Conservation (phyloP, 2,113 vertebrate genomes). For the Hippocampus barbouri region DNA sequence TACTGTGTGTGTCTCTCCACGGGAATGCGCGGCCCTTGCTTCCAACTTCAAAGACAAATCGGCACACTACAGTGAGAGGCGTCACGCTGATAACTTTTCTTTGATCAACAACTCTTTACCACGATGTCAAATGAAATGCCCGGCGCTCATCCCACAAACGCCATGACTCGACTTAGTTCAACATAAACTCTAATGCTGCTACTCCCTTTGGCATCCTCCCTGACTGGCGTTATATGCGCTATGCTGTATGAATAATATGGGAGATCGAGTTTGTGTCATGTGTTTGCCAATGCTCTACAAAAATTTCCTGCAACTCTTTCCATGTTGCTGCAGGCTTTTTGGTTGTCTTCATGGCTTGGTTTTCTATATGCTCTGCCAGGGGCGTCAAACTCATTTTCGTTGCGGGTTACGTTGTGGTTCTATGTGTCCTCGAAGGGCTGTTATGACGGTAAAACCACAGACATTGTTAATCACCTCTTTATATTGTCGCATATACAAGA, state of each 20-base stretch:
- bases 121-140: conserved; percentile 52
- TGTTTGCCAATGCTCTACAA: background rate
- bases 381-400: too few relatives aligned
- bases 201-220: background rate
- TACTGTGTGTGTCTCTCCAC: background rate
- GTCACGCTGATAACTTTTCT: conserved; percentile 60
- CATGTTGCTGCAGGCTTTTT: too few relatives aligned
- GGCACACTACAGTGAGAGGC: conserved; percentile 40
- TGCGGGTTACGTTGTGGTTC: too few relatives aligned
- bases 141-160: conserved; percentile 38
- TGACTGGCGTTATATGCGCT: background rate
- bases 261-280: background rate
- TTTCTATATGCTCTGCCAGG: too few relatives aligned
- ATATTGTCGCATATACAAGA: too few relatives aligned
- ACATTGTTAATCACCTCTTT: too few relatives aligned
- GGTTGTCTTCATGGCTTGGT: too few relatives aligned
- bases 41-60: conserved; percentile 54
- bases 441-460: too few relatives aligned
- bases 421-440: too few relatives aligned
- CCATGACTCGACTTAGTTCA: conserved; percentile 31
- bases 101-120: conserved; percentile 68
- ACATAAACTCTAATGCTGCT: background rate
- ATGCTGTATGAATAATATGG: background rate
- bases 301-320: background rate
- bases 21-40: conserved; percentile 21